Percentiles rank a stretch among this genome's conserved stretches.
Conservation (phyloP, 1,140 invertebrate species). For the Papilio glaucus region DNA sequence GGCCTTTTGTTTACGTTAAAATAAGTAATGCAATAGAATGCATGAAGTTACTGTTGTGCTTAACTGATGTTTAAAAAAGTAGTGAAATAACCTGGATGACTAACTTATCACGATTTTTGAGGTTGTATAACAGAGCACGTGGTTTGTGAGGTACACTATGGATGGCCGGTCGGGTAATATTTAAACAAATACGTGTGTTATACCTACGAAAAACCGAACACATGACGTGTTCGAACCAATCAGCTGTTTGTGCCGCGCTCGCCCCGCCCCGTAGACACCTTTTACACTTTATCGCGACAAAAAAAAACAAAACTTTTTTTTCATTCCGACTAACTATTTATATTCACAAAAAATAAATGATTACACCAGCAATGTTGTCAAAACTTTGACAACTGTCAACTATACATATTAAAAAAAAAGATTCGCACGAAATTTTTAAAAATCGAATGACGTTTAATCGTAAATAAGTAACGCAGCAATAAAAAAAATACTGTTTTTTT, state of each 20-base stretch:
- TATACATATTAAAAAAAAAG: background rate
- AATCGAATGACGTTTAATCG: background rate
- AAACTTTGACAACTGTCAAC: background rate
- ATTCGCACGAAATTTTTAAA: background rate
- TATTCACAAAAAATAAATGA: slow-evolving; percentile 2
- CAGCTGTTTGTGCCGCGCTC: slow-evolving; percentile 69
- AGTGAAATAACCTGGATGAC: background rate
- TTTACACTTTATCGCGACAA: slow-evolving; percentile 73
- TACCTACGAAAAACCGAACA: slow-evolving; percentile 80
- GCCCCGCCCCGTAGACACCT: slow-evolving; percentile 72
- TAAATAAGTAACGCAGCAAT: no score
- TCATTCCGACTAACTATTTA: slow-evolving; percentile 44
- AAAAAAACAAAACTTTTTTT: slow-evolving; percentile 70
- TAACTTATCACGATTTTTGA: background rate
- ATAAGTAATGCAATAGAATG: no score
- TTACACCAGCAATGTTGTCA: background rate
- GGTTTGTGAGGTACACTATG: background rate
- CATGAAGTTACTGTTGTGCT: background rate
- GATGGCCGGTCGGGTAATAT: slow-evolving; percentile 42
- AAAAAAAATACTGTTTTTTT: no score
- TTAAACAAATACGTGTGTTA: slow-evolving; percentile 64
- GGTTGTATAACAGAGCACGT: background rate
- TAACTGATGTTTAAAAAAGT: background rate
- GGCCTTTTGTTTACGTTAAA: no score
- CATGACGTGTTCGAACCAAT: slow-evolving; percentile 75